Percentiles rank a stretch among this genome's conserved stretches.
Conservation (phyloP, 2,888 invertebrate genomes). For the Pemphredon lugubris region DNA sequence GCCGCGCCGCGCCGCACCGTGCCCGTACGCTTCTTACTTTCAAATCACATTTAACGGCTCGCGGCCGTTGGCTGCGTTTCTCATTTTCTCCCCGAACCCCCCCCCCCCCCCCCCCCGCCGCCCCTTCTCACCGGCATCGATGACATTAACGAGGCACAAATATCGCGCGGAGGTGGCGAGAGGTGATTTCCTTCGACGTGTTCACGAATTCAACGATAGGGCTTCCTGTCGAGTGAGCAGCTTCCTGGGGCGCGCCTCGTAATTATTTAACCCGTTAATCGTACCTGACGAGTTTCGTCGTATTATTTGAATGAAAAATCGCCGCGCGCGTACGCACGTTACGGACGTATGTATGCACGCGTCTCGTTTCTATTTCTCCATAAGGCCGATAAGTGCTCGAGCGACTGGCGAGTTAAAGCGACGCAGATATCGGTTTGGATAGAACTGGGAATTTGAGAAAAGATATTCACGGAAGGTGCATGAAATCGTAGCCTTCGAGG, state of each 20-base stretch:
- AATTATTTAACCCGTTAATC: neutral
- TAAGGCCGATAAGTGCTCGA: too few relatives aligned
- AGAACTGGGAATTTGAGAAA: too few relatives aligned
- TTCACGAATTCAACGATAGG: conserved; percentile 8
- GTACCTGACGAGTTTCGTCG: too few relatives aligned
- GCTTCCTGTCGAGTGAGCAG: neutral
- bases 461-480: too few relatives aligned
- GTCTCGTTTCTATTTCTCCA: too few relatives aligned
- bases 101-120: conserved; percentile 35
- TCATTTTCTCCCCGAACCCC: conserved; percentile 5
- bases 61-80: neutral
- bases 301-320: too few relatives aligned
- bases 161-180: conserved; percentile 26
- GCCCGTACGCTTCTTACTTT: conserved; percentile 56
- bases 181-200: conserved; percentile 43
- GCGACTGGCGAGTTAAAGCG: too few relatives aligned
- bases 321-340: too few relatives aligned
- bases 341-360: too few relatives aligned
- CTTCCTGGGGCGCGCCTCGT: neutral
- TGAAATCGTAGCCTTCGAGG: too few relatives aligned
- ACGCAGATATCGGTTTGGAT: too few relatives aligned
- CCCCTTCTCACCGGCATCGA: too few relatives aligned
- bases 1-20: conserved; percentile 26
- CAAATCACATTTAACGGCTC: conserved; percentile 50
- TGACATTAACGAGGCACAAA: conserved; percentile 21